phyloP scores from a whole-genome alignment of 2,113 vertebrate genomes.

The Xiphorhynchus elegans region DNA sequence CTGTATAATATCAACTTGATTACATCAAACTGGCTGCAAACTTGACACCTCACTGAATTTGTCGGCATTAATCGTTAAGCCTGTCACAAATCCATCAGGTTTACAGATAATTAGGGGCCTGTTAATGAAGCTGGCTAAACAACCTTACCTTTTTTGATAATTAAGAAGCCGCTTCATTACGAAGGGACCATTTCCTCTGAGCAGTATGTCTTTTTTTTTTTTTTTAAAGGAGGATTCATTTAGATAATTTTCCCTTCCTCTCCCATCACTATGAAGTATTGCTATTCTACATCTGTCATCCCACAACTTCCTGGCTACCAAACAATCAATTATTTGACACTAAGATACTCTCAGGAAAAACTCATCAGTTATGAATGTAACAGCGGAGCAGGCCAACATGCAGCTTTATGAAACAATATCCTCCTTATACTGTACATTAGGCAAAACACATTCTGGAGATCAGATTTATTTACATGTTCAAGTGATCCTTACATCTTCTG shows the following conservation, averaged over 20 bases:
- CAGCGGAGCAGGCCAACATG: conserved; percentile 62
- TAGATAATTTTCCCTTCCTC: conserved; percentile 85
- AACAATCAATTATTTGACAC: conserved; percentile 88
- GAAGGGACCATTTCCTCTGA: conserved; percentile 84
- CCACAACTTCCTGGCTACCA: conserved; percentile 84
- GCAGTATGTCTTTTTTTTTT: conserved; percentile 76
- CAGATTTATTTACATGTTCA: conserved; percentile 62
- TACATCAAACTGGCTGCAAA: conserved; percentile 97
- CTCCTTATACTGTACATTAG: conserved; percentile 63
- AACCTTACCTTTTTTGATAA: conserved; percentile 95
- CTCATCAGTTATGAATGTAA: conserved; percentile 81
- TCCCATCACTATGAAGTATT: conserved; percentile 83
- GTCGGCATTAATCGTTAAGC: conserved; percentile 99
- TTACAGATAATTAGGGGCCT: conserved; percentile 99
- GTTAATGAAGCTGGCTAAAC: conserved; percentile 95
- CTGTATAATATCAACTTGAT: conserved; percentile 99
- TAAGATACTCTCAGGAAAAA: conserved; percentile 84
- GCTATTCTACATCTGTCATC: conserved; percentile 83
- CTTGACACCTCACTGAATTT: conserved; percentile 99
- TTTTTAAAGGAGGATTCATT: conserved; percentile 79
- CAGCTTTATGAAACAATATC: conserved; percentile 69
- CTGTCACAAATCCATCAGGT: conserved; percentile 99
- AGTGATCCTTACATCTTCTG: conserved; percentile 45
- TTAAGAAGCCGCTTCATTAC: conserved; percentile 92
- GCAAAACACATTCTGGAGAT: conserved; percentile 72